Percentiles rank a stretch among this genome's conserved stretches.
Evolutionary conservation across 2,888 invertebrate species (phyloP).

Genomic region (Drosophila macrospina): DNA sequence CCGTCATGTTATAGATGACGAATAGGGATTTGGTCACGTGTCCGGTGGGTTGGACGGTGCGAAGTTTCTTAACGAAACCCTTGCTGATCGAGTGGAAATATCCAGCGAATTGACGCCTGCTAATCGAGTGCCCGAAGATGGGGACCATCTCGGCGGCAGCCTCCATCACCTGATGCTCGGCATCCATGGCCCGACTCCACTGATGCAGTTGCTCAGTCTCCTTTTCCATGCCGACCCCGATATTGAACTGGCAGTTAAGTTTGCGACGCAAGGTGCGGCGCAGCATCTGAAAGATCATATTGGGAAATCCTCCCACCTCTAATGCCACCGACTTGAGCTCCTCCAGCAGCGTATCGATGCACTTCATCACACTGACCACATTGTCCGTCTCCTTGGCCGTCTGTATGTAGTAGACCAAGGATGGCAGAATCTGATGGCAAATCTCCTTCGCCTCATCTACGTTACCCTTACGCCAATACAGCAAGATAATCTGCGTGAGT

Average conservation of each 20-base stretch:
- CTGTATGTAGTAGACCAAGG: slow-evolving; percentile 11
- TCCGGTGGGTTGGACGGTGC: not conserved
- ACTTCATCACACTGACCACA: slow-evolving; percentile 15
- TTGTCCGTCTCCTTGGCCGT: slow-evolving; percentile 3
- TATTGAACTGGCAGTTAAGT: slow-evolving; percentile 26
- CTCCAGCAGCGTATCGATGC: slow-evolving; percentile 14
- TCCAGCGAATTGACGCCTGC: slow-evolving; percentile 20
- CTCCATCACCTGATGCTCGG: slow-evolving; percentile 16
- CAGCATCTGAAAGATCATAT: slow-evolving; percentile 24
- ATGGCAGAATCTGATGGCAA: slow-evolving; percentile 18
- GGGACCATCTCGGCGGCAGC: slow-evolving; percentile 18
- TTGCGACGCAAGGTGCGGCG: slow-evolving; percentile 21
- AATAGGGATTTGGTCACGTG: slow-evolving; percentile 9
- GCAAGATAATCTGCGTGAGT: slow-evolving; percentile 12
- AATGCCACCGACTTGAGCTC: slow-evolving; percentile 19
- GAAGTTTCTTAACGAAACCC: slow-evolving; percentile 11
- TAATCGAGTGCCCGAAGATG: slow-evolving; percentile 19
- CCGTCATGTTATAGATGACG: slow-evolving; percentile 14
- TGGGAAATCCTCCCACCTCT: not conserved
- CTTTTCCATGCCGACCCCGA: slow-evolving; percentile 8
- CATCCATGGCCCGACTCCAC: slow-evolving; percentile 10
- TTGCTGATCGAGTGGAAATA: slow-evolving; percentile 19
- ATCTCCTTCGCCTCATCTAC: slow-evolving; percentile 5
- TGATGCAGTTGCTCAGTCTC: slow-evolving; percentile 10
- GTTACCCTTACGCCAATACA: slow-evolving; percentile 1